Percentiles rank a stretch among this genome's conserved stretches.
Evolutionary conservation across 2,888 invertebrate species (phyloP).

Genomic region (Incurvaria masculella): DNA sequence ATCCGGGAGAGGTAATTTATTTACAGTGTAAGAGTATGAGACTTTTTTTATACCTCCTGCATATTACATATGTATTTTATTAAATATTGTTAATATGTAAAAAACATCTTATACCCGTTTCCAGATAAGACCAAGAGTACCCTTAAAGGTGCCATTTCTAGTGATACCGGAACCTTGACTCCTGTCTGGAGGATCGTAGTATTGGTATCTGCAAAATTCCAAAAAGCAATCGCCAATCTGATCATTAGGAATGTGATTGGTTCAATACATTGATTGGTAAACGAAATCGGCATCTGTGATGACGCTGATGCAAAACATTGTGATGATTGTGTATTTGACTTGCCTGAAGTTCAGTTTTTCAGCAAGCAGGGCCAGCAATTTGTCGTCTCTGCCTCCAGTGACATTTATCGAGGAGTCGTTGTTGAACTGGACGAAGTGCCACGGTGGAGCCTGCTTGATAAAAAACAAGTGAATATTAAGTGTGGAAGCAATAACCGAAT

Average conservation of each 20-base stretch:
- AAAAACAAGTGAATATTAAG: conserved; percentile 4
- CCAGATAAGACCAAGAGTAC: conserved; percentile 69
- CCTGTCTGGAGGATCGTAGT: conserved; percentile 70
- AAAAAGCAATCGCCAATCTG: too few species aligned
- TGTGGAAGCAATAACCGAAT: too few species aligned
- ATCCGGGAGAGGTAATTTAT: too few species aligned
- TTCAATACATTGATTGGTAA: too few species aligned
- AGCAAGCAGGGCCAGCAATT: conserved; percentile 61
- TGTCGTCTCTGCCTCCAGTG: conserved; percentile 70
- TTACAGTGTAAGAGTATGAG: too few species aligned
- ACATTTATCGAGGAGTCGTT: conserved; percentile 57
- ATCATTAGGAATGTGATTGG: too few species aligned
- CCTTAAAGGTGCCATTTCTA: conserved; percentile 65
- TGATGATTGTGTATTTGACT: too few species aligned
- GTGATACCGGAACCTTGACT: conserved; percentile 66
- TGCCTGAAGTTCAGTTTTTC: conserved; percentile 68
- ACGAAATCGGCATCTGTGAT: too few species aligned
- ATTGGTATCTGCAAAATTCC: conserved; percentile 59
- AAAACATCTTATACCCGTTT: conserved; percentile 62
- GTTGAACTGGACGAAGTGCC: conserved; percentile 69
- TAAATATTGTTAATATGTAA: too few species aligned
- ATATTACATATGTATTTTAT: too few species aligned
- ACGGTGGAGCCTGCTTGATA: conserved; percentile 61
- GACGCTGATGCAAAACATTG: too few species aligned
- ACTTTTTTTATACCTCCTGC: too few species aligned